These are phyloP conservation scores for Herpetotheres cachinnans DNA, from an alignment of 2,113 vertebrate genomes.

Conservation along the genomic window DNA sequence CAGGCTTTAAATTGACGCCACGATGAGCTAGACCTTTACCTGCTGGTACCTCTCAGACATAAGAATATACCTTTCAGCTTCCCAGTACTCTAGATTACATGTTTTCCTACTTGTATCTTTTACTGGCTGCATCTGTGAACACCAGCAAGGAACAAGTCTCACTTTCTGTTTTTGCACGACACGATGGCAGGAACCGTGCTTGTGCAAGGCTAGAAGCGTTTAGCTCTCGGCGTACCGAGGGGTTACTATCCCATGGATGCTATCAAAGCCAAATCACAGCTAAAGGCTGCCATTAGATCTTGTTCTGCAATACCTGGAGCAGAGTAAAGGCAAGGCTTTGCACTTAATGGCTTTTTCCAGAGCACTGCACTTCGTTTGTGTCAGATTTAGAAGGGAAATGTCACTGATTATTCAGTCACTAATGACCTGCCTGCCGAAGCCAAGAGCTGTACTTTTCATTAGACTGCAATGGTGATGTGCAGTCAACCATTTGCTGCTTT, in stretches of 20 bases:
- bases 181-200: accelerated
- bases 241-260: background rate
- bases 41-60: background rate
- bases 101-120: background rate
- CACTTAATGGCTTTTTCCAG: constrained; percentile 59
- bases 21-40: background rate
- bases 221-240: background rate
- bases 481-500: constrained; percentile 56
- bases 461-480: constrained; percentile 35
- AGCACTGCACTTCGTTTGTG: constrained; percentile 39
- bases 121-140: background rate
- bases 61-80: background rate
- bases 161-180: background rate
- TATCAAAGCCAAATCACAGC: background rate
- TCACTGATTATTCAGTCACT: constrained; percentile 68
- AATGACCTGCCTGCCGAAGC: constrained; percentile 41
- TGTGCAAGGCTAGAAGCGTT: background rate
- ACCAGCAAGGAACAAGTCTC: background rate
- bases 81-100: background rate
- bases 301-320: constrained; percentile 27
- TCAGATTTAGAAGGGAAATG: constrained; percentile 60
- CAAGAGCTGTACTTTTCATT: constrained; percentile 53
- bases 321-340: constrained; percentile 28
- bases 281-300: background rate
- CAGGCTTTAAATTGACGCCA: background rate